Conservation (phyloP, 2,797 vertebrate species). For the Myotis vivesi region DNA sequence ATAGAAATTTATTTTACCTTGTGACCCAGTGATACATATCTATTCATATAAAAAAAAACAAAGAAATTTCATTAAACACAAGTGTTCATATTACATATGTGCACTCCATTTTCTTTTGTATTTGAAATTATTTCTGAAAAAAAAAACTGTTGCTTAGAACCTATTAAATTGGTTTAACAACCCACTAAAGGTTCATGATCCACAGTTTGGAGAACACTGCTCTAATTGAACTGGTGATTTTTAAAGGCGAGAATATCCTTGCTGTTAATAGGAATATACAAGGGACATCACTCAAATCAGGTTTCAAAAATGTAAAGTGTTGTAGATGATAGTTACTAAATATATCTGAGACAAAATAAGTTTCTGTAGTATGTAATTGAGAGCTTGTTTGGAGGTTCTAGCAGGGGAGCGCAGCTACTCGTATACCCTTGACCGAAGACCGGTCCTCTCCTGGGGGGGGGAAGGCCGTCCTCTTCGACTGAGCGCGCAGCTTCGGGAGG, state of each 20-base stretch:
- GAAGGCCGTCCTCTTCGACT: too few species aligned
- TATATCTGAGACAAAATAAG: conserved; percentile 48
- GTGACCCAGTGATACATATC: neutral
- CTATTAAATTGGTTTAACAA: neutral
- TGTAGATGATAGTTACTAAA: conserved; percentile 41
- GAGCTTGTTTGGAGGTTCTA: too few species aligned
- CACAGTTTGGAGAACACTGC: neutral
- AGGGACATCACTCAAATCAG: conserved; percentile 29
- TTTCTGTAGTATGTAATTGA: conserved; percentile 63
- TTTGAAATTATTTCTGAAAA: neutral
- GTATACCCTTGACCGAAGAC: too few species aligned
- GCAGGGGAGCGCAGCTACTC: too few species aligned
- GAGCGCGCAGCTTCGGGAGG: too few species aligned
- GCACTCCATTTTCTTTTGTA: neutral
- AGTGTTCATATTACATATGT: neutral
- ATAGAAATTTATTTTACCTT: conserved; percentile 29
- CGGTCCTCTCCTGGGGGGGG: too few species aligned
- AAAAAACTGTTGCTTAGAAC: neutral
- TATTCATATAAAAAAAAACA: neutral
- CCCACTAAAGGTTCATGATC: neutral
- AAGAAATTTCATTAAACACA: conserved; percentile 1
- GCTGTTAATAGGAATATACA: neutral
- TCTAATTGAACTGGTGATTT: conserved; percentile 11
- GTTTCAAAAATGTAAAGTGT: conserved; percentile 48
- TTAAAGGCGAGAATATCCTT: conserved; percentile 28